phyloP scores from a whole-genome alignment of 1,140 invertebrate species.

The Orchesella cincta region DNA sequence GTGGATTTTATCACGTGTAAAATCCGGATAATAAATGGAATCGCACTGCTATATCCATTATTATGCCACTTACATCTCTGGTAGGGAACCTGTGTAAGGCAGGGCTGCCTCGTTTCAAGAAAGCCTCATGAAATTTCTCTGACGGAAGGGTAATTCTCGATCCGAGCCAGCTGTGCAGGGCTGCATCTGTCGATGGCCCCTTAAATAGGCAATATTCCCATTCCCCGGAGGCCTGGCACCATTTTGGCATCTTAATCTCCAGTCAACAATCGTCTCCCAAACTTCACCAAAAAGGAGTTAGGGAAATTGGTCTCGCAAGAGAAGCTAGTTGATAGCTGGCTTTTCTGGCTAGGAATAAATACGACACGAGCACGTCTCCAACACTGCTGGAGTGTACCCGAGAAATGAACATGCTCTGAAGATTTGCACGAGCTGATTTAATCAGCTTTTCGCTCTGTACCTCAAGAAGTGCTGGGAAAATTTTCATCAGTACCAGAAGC shows the following conservation, averaged over 20 bases:
- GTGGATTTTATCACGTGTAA: too few relatives aligned
- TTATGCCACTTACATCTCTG: too few relatives aligned
- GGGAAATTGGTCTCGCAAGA: slow-evolving; percentile 41
- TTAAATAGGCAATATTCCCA: slow-evolving; percentile 40
- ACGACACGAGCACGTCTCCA: slow-evolving; percentile 33
- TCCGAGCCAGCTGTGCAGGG: not conserved
- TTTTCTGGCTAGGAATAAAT: slow-evolving; percentile 42
- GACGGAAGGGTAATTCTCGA: not conserved
- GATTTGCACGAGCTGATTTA: too few relatives aligned
- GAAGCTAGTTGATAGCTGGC: not conserved
- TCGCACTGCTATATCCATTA: too few relatives aligned
- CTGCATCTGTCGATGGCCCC: slow-evolving; percentile 11
- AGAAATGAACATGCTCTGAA: slow-evolving; percentile 15
- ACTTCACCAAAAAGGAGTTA: slow-evolving; percentile 44
- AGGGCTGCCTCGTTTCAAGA: not conserved
- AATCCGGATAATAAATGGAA: too few relatives aligned
- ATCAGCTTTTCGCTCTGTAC: not conserved
- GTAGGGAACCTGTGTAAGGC: too few relatives aligned
- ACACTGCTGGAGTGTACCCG: slow-evolving; percentile 18
- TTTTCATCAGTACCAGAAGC: slow-evolving; percentile 38
- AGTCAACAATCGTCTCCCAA: slow-evolving; percentile 38
- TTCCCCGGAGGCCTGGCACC: not conserved
- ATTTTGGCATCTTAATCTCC: slow-evolving; percentile 30
- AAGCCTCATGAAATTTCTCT: not conserved
- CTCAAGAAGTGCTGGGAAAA: slow-evolving; percentile 38